These are phyloP conservation scores for Haliaeetus leucogaster DNA, from an alignment of 2,113 vertebrate genomes.

Conservation along the genomic window DNA sequence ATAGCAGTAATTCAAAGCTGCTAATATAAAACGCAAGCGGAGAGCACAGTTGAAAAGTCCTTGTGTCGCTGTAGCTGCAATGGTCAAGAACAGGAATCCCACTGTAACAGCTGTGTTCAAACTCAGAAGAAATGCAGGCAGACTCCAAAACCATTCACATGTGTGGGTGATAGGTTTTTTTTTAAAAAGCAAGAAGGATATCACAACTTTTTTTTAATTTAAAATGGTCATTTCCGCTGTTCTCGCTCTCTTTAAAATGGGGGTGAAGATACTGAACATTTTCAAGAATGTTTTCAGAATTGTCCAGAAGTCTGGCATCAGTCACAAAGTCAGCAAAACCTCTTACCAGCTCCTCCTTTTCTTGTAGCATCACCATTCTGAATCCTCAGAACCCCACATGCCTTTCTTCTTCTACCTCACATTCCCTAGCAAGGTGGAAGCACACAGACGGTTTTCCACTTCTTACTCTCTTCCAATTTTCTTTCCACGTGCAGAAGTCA, in stretches of 20 bases:
- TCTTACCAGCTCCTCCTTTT: neutral
- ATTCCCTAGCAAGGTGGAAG: neutral
- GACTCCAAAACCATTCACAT: neutral
- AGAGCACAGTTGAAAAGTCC: neutral
- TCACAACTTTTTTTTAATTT: neutral
- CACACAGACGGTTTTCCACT: neutral
- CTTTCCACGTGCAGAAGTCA: neutral
- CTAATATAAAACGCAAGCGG: neutral
- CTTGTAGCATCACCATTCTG: neutral
- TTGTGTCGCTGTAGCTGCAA: neutral
- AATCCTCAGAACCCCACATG: neutral
- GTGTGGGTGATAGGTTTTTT: neutral
- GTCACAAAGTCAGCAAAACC: neutral
- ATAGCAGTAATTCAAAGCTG: neutral
- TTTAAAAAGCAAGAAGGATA: neutral
- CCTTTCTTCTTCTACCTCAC: neutral
- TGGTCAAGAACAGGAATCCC: neutral
- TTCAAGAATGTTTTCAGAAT: neutral
- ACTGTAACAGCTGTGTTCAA: neutral
- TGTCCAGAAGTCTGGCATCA: neutral
- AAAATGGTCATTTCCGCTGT: neutral
- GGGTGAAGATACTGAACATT: neutral
- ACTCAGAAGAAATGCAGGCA: neutral
- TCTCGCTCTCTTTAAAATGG: neutral
- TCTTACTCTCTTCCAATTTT: neutral